phyloP scores from a whole-genome alignment of 2,797 vertebrate species.

The Amblyraja radiata region DNA sequence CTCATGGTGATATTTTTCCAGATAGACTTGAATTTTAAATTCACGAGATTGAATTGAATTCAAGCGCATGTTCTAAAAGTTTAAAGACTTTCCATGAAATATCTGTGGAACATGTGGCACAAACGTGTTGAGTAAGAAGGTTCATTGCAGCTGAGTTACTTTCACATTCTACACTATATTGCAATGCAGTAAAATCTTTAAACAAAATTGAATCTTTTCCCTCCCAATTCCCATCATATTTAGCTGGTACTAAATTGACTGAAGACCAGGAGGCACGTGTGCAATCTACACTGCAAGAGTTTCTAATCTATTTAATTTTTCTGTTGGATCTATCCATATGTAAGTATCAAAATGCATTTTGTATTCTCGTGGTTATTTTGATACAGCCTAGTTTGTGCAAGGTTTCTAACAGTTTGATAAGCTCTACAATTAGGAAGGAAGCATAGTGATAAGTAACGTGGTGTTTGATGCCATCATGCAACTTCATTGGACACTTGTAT shows the following conservation, averaged over 20 bases:
- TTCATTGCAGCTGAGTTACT: not conserved
- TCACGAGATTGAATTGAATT: not conserved
- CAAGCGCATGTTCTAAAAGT: not conserved
- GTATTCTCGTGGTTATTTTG: not conserved
- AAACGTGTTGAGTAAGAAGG: not conserved
- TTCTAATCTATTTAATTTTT: slow-evolving; percentile 48
- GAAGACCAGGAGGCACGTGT: slow-evolving; percentile 44
- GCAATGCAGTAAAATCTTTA: not conserved
- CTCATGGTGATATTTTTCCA: too few relatives aligned
- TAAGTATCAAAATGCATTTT: slow-evolving; percentile 44
- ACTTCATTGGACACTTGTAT: not conserved
- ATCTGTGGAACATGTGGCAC: not conserved
- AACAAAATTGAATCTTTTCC: not conserved
- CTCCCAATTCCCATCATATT: slow-evolving; percentile 40
- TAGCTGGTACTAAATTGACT: not conserved
- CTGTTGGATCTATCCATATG: slow-evolving; percentile 50
- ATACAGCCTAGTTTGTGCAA: not conserved
- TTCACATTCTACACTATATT: not conserved
- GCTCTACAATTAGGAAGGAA: not conserved
- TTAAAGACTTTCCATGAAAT: not conserved
- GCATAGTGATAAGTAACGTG: not conserved
- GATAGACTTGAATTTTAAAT: too few relatives aligned
- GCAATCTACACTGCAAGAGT: slow-evolving; percentile 47
- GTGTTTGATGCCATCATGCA: not conserved
- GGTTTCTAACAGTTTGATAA: not conserved